These are phyloP conservation scores for Diploscapter pachys DNA, from an alignment of 1,140 invertebrate species.

Conservation along the genomic window DNA sequence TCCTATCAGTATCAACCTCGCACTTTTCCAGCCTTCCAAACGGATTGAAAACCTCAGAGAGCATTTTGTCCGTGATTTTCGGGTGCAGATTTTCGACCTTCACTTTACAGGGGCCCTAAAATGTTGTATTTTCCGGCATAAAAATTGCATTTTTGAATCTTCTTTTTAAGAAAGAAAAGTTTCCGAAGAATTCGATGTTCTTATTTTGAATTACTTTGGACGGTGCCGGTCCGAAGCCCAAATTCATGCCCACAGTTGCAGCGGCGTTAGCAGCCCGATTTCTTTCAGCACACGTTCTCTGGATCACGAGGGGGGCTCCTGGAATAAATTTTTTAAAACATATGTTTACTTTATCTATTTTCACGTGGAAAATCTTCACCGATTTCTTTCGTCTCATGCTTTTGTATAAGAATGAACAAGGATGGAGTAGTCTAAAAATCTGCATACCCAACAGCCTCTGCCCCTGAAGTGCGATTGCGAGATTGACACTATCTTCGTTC, in stretches of 20 bases:
- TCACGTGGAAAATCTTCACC: too few species aligned
- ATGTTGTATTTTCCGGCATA: background rate
- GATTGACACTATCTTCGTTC: conserved; percentile 90
- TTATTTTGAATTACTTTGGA: conserved; percentile 54
- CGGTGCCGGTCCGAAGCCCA: conserved; percentile 32
- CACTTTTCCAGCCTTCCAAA: conserved; percentile 84
- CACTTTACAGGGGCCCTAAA: conserved; percentile 62
- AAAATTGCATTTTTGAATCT: conserved; percentile 46
- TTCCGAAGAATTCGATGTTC: too few species aligned
- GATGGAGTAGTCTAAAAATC: background rate
- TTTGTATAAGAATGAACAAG: too few species aligned
- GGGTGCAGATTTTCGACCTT: conserved; percentile 91
- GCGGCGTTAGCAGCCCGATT: conserved; percentile 74
- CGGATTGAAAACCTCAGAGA: conserved; percentile 95
- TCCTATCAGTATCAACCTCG: conserved; percentile 68
- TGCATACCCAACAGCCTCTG: conserved; percentile 83
- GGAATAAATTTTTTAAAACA: background rate
- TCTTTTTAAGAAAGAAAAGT: too few species aligned
- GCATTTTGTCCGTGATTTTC: conserved; percentile 98
- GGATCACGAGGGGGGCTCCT: conserved; percentile 87
- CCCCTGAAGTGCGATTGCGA: conserved; percentile 91
- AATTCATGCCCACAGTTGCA: conserved; percentile 53
- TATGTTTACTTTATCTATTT: too few species aligned
- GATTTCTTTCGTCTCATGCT: too few species aligned
- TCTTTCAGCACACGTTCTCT: conserved; percentile 96